Base-by-base conservation (phyloP, 2,113 vertebrate genomes). In the Spea bombifrons region DNA sequence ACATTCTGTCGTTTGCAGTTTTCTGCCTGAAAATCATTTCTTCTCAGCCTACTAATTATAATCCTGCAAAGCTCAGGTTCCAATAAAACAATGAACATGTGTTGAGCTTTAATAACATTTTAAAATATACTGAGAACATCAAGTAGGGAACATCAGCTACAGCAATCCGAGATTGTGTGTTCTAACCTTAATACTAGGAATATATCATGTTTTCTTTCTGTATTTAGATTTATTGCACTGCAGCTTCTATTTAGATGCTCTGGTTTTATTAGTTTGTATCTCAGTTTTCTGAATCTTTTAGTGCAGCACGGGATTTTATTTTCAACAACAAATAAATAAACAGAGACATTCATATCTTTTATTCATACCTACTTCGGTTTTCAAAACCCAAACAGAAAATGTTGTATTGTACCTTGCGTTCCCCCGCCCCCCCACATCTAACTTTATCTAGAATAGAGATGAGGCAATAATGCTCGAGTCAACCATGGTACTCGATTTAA, bases 181-280 rank as follows among this genome's bases (percentile, higher is more conserved):
- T 45, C 63, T 30, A 50, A 46, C 74, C 8, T 75, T 66, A 66
- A 66, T 67, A 66, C 64, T 53, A 43, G 30, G 46, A 63, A 66
- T 55, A 50, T 50, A 55, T 65, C 12, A 4, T 44, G 9, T 8
- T 43, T 49, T 5, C 43, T 43, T 43, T 49, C 43, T 65, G 55
- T 75, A 75, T 75, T 67, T 10, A 75, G 74, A 75, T 75, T 55
- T 55, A 67, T 75, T 67, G 17, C 74, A 5, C 30, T 55, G 49
- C 64, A 45, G 30, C 46, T 53, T 9, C 17, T 48, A 46, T 17
- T 43, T 30, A 49, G 55, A 75, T 17, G 64, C 63, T 49, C 55
- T 55, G 8, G 12, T 75, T 63, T 75, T 53, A 75, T 75, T 75
- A 55, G 49, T 75, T 75, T 66, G n/a, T 45, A 12, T 7, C 7